Evolutionary conservation across 1,140 invertebrate genomes (phyloP).

Genomic region (Drosophila sucinea): DNA sequence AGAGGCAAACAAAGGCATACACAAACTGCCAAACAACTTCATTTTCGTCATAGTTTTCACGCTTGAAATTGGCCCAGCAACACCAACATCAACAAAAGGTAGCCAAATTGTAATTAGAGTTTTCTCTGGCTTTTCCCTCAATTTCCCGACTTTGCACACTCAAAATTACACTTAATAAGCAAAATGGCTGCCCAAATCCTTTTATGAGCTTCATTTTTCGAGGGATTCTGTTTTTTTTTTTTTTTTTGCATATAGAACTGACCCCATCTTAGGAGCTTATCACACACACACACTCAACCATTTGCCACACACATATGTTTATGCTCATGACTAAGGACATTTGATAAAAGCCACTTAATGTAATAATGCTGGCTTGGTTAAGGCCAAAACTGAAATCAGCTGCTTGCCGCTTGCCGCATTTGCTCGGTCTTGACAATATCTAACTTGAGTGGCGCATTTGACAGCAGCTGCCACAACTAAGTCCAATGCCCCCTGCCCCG

Average conservation of each 20-base stretch:
- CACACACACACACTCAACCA: neutral
- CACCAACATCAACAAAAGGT: slow-evolving; percentile 15
- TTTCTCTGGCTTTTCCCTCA: slow-evolving; percentile 21
- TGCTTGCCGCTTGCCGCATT: slow-evolving; percentile 31
- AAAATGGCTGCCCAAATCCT: slow-evolving; percentile 4
- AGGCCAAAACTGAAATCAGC: slow-evolving; percentile 39
- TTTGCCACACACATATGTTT: slow-evolving; percentile 3
- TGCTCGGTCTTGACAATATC: slow-evolving; percentile 7
- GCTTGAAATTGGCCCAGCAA: slow-evolving; percentile 35
- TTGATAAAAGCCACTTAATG: slow-evolving; percentile 73
- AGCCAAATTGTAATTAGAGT: slow-evolving; percentile 52
- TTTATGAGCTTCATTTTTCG: slow-evolving; percentile 13
- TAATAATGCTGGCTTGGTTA: slow-evolving; percentile 36
- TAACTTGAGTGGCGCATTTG: slow-evolving; percentile 60
- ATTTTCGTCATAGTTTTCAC: slow-evolving; percentile 55
- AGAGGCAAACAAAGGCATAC: slow-evolving; percentile 58
- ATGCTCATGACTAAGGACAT: slow-evolving; percentile 41
- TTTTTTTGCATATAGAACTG: slow-evolving; percentile 7
- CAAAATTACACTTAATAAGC: slow-evolving; percentile 54
- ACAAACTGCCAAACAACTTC: slow-evolving; percentile 54
- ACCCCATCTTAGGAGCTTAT: slow-evolving; percentile 4
- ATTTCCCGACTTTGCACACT: neutral
- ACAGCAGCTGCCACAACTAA: slow-evolving; percentile 25
- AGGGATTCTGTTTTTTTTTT: neutral
- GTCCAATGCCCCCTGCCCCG: neutral